phyloP scores from a whole-genome alignment of 23 tunicate genomes.

The Halocynthia aurantium region DNA sequence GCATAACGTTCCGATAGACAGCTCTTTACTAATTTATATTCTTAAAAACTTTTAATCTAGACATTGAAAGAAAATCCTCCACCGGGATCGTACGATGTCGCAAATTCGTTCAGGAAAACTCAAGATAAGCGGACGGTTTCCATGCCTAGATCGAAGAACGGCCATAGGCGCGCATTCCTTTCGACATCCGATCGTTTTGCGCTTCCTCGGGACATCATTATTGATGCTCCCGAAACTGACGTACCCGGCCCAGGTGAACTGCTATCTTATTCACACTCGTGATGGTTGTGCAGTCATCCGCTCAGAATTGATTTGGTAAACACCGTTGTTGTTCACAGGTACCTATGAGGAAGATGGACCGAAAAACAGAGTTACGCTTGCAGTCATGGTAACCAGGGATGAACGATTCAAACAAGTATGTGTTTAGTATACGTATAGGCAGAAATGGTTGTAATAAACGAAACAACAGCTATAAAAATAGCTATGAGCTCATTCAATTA shows the following conservation, averaged over 20 bases:
- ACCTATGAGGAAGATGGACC: slow-evolving; percentile 45
- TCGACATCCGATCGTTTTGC: slow-evolving; percentile 74
- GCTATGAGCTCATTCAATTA: no score
- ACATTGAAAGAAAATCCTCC: slow-evolving; percentile 86
- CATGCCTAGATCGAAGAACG: slow-evolving; percentile 69
- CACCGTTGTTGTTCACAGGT: slow-evolving; percentile 14
- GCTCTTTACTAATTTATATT: background rate
- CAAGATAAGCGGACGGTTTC: slow-evolving; percentile 40
- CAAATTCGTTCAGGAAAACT: slow-evolving; percentile 58
- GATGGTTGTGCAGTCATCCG: background rate
- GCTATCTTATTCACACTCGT: background rate
- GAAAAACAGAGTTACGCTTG: slow-evolving; percentile 56
- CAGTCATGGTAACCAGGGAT: slow-evolving; percentile 75
- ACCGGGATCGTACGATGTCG: slow-evolving; percentile 91
- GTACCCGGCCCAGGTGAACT: slow-evolving; percentile 81
- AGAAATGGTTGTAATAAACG: no score
- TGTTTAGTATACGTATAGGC: background rate
- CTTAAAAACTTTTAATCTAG: background rate
- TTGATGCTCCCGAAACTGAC: slow-evolving; percentile 50
- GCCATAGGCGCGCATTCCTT: slow-evolving; percentile 57
- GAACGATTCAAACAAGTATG: slow-evolving; percentile 54
- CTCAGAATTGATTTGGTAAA: no score
- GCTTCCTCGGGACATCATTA: slow-evolving; percentile 43
- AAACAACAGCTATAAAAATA: no score
- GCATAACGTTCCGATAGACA: background rate